Base-by-base conservation (phyloP, 2,888 invertebrate species). In the Aethes cnicana region DNA sequence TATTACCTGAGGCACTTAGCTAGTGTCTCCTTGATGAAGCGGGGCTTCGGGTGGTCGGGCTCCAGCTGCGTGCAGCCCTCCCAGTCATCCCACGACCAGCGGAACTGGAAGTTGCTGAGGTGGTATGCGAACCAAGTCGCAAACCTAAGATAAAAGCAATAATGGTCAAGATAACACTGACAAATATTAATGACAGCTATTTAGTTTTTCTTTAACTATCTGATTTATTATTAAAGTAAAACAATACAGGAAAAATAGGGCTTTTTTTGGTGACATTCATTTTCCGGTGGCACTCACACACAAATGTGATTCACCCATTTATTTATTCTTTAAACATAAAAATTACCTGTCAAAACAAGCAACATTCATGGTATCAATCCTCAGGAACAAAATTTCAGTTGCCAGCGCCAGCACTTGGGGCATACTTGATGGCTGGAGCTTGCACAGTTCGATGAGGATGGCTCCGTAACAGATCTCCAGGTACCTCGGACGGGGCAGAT, bases 11-110 rank as follows among this genome's bases (percentile, higher is more conserved):
- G 91, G 71, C 95, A 95, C 79, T 97, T 97, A 25, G 94, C 92
- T 50, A 99, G 92, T 11, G 97, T 96, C 82, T 99, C 99, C 59
- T 94, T 92, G 47, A 98, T 95, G 79, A 99, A 99, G 73, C 97
- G 95, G 1, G 98, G 97, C 64, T 97, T 95, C 0, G 98, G 98
- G 82, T 97, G 96, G 69, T 98, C 96, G 1, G 92, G 78, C 73
- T 97, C 97, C 16, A 97, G 85, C 58, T 94, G 92, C n/a, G 96
- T 88, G 68, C 96, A 96, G 8, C 94, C 93, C 71, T 95, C 95
- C 97, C 97, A 97, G 72, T 97, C 97, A 62, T 97, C 97, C 99
- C 99, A 99, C 1, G 97, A 97, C 99, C 99, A 99, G 46, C 98
- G 94, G 79, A 98, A 99, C 82, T 99, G 98, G 81, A 99, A 99